Percentiles rank a stretch among this genome's conserved stretches.
These are phyloP conservation scores for Cryptops parisi DNA, from an alignment of 2,888 invertebrate species.

Conservation along the genomic window DNA sequence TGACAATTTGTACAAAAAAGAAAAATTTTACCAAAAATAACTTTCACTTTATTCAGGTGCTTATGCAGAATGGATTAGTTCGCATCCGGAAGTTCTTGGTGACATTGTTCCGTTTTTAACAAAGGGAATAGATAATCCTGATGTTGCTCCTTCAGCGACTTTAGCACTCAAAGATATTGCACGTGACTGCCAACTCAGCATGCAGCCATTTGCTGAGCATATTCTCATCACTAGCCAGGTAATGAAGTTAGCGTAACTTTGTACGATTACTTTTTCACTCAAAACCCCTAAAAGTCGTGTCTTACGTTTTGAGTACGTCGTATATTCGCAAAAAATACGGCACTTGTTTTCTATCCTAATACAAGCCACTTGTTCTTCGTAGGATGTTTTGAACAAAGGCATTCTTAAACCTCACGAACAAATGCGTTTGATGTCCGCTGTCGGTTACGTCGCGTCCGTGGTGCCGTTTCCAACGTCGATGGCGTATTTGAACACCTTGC, in stretches of 20 bases:
- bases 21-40: too few relatives aligned
- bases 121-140: constrained; percentile 45
- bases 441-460: constrained; percentile 56
- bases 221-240: constrained; percentile 51
- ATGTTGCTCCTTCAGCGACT: constrained; percentile 63
- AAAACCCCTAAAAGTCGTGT: too few relatives aligned
- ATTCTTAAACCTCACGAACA: constrained; percentile 50
- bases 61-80: constrained; percentile 72
- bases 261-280: background rate
- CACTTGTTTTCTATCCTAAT: too few relatives aligned
- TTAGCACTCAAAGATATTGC: constrained; percentile 78
- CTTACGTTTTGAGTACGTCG: too few relatives aligned
- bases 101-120: constrained; percentile 53
- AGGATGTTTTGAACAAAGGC: constrained; percentile 41
- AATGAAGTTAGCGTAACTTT: background rate
- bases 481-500: constrained; percentile 50
- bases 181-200: constrained; percentile 57
- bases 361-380: too few relatives aligned
- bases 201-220: constrained; percentile 59
- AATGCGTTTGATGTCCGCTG: constrained; percentile 56
- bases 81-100: constrained; percentile 50
- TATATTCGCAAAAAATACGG: too few relatives aligned
- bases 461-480: constrained; percentile 47
- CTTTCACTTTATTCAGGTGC: too few relatives aligned
- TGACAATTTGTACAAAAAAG: too few relatives aligned